Evolutionary conservation across 2,888 invertebrate genomes (phyloP).

Genomic region (Metallyticus violacea): DNA sequence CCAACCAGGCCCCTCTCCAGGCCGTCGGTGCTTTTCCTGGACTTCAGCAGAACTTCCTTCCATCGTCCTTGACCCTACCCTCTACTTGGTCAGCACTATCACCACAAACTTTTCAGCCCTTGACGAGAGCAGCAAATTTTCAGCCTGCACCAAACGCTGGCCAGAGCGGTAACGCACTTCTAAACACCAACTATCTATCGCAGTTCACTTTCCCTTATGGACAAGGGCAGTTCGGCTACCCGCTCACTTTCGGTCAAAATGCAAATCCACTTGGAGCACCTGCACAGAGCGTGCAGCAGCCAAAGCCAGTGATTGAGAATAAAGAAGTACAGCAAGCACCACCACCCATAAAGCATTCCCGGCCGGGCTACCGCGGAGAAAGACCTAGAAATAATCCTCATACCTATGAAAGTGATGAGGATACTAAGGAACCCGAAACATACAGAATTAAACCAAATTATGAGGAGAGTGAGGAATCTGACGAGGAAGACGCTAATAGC

Average conservation of each 20-base stretch:
- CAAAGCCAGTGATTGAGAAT: background rate
- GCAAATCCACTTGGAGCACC: background rate
- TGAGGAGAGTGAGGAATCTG: background rate
- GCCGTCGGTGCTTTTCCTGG: background rate
- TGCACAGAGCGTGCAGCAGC: background rate
- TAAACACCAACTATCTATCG: background rate
- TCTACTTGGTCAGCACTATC: background rate
- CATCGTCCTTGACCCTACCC: background rate
- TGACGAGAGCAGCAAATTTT: background rate
- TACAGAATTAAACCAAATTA: background rate
- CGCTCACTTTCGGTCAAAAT: background rate
- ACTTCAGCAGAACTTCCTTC: background rate
- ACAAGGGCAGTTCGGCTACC: background rate
- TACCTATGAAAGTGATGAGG: background rate
- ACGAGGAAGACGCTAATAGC: background rate
- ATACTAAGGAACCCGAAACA: background rate
- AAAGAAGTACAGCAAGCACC: background rate
- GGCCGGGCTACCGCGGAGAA: background rate
- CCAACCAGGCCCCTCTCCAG: background rate
- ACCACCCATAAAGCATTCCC: background rate
- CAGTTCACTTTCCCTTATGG: background rate
- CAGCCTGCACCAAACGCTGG: background rate
- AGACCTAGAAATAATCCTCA: background rate
- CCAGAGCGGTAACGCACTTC: background rate
- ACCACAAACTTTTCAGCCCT: background rate